Evolutionary conservation across 2,113 vertebrate genomes (phyloP).

Genomic region (Phoenicopterus ruber): DNA sequence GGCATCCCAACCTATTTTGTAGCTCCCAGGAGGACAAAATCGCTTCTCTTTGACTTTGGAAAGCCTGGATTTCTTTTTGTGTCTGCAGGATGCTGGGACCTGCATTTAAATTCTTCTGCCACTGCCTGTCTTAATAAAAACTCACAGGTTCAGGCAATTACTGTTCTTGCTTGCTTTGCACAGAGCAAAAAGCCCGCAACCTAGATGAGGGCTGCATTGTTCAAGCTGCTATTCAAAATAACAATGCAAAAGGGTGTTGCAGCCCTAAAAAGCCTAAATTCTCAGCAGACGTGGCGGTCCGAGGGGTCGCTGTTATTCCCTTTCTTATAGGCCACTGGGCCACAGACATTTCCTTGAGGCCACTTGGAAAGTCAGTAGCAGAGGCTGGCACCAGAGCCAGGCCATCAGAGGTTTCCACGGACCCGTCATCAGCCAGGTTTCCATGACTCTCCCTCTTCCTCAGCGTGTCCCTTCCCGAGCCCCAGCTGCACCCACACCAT

Average conservation of each 20-base stretch:
- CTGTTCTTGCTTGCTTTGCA: not conserved
- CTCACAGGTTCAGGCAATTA: not conserved
- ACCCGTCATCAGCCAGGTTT: not conserved
- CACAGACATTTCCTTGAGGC: not conserved
- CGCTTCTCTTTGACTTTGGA: slow-evolving; percentile 56
- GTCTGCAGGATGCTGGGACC: not conserved
- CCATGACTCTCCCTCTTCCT: not conserved
- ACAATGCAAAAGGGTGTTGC: not conserved
- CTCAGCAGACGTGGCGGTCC: accelerated
- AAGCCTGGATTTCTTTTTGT: slow-evolving; percentile 46
- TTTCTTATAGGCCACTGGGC: not conserved
- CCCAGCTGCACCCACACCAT: not conserved
- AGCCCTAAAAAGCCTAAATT: not conserved
- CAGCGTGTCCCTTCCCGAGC: not conserved
- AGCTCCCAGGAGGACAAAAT: slow-evolving; percentile 49
- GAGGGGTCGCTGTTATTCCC: not conserved
- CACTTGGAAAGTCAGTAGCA: not conserved
- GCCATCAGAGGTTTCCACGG: not conserved
- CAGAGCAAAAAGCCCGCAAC: not conserved
- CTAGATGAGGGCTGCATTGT: not conserved
- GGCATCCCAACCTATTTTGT: slow-evolving; percentile 65
- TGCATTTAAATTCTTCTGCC: slow-evolving; percentile 32
- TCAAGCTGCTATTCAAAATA: not conserved
- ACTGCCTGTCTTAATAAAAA: not conserved
- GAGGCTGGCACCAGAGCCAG: not conserved